Conservation (phyloP, 2,888 invertebrate species). For the Neoascia interrupta region DNA sequence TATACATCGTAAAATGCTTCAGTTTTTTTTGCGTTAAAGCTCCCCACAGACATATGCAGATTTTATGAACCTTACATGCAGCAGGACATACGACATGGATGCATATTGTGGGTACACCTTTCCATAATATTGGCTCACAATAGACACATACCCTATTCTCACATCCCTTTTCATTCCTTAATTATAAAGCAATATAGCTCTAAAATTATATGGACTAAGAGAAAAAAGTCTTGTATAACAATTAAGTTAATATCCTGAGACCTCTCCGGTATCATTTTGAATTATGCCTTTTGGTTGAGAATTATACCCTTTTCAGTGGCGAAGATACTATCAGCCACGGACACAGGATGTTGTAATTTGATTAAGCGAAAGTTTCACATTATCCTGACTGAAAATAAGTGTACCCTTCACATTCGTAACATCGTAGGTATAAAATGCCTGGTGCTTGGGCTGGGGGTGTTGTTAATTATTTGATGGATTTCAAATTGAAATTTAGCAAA, state of each 20-base stretch:
- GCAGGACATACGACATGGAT: background rate
- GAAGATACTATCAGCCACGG: conserved; percentile 44
- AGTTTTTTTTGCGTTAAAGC: conserved; percentile 33
- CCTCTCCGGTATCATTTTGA: conserved; percentile 54
- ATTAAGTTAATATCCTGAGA: conserved; percentile 60
- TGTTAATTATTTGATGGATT: conserved; percentile 66
- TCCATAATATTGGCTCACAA: too few species aligned
- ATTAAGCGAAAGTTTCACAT: conserved; percentile 58
- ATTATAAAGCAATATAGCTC: too few species aligned
- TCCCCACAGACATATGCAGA: conserved; percentile 8
- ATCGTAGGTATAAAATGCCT: too few species aligned
- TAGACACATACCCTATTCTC: too few species aligned
- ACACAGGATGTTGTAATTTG: conserved; percentile 50
- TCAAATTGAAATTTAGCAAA: conserved; percentile 57
- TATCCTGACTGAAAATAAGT: conserved; percentile 24
- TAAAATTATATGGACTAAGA: too few species aligned
- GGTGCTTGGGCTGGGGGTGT: conserved; percentile 7
- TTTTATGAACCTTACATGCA: too few species aligned
- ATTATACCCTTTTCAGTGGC: conserved; percentile 35
- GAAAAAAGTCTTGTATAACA: conserved; percentile 55
- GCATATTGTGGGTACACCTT: too few species aligned
- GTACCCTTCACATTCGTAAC: background rate
- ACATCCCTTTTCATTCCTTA: too few species aligned
- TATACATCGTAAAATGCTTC: conserved; percentile 50
- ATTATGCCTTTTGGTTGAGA: conserved; percentile 52